These are phyloP conservation scores for Drosophila prostipennis DNA, from an alignment of 2,888 invertebrate genomes.

Conservation along the genomic window DNA sequence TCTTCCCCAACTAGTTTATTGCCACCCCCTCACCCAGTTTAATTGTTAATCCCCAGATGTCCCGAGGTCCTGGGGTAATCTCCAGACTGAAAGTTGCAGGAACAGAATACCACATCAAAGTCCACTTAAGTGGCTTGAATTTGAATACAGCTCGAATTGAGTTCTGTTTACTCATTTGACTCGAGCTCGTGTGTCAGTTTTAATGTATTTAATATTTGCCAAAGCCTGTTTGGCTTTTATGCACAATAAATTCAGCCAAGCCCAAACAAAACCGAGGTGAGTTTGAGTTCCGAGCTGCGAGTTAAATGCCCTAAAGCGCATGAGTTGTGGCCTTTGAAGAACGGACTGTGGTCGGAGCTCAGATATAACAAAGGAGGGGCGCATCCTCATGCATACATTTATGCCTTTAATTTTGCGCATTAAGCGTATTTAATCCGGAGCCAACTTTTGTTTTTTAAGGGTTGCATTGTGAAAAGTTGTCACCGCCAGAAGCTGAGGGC, in stretches of 20 bases:
- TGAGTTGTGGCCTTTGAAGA: constrained; percentile 67
- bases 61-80: constrained; percentile 25
- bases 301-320: constrained; percentile 67
- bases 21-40: background rate
- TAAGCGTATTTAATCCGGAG: constrained; percentile 74
- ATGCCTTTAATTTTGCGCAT: constrained; percentile 77
- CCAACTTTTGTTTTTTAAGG: constrained; percentile 41
- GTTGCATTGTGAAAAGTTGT: constrained; percentile 43
- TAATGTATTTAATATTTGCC: constrained; percentile 76
- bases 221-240: constrained; percentile 65
- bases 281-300: too few species aligned
- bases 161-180: constrained; percentile 48
- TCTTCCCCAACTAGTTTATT: constrained; percentile 1
- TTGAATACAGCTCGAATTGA: constrained; percentile 54
- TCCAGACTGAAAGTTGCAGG: constrained; percentile 1
- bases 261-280: constrained; percentile 44
- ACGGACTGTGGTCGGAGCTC: constrained; percentile 12
- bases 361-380: constrained; percentile 5
- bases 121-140: constrained; percentile 53
- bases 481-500: constrained; percentile 3
- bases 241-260: constrained; percentile 65
- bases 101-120: constrained; percentile 64
- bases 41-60: constrained; percentile 28
- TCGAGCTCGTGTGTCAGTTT: constrained; percentile 64
- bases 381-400: constrained; percentile 48